These are phyloP conservation scores for Drosophila oshimai DNA, from an alignment of 1,140 invertebrate genomes.

Conservation along the genomic window DNA sequence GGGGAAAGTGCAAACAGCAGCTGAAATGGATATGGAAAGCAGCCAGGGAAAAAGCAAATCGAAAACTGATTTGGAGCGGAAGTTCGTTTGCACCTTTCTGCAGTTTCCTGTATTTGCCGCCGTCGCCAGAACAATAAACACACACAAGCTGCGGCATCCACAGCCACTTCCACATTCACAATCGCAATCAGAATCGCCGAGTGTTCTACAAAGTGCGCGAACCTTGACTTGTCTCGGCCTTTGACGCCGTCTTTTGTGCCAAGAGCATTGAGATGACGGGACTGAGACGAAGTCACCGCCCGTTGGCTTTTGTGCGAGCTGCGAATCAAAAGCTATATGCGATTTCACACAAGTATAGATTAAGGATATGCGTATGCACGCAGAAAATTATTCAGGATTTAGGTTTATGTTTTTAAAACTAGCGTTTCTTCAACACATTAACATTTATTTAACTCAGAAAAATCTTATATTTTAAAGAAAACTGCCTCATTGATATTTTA, in stretches of 20 bases:
- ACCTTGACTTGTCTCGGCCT: constrained; percentile 68
- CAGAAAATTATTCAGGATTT: background rate
- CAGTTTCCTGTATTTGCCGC: constrained; percentile 72
- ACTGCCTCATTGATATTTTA: too few relatives aligned
- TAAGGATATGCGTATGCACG: constrained; percentile 31
- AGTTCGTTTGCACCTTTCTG: constrained; percentile 81
- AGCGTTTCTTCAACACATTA: background rate
- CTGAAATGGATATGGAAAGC: constrained; percentile 53
- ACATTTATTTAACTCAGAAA: too few relatives aligned
- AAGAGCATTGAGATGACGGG: constrained; percentile 9
- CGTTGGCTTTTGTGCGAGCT: constrained; percentile 48
- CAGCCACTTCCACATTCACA: constrained; percentile 10
- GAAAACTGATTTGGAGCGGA: constrained; percentile 81
- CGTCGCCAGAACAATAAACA: constrained; percentile 43
- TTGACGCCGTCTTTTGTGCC: constrained; percentile 65
- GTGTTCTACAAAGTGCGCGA: constrained; percentile 28
- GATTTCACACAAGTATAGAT: constrained; percentile 3
- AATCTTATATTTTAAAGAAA: too few relatives aligned
- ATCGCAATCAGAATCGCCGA: constrained; percentile 17
- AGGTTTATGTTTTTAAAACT: background rate
- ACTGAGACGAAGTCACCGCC: constrained; percentile 16
- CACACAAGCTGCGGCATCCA: constrained; percentile 21
- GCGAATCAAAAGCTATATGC: constrained; percentile 65
- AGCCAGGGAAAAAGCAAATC: constrained; percentile 69
- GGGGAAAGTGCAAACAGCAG: constrained; percentile 41